These are phyloP conservation scores for Drosophila multiciliata DNA, from an alignment of 2,888 invertebrate genomes.

Conservation along the genomic window DNA sequence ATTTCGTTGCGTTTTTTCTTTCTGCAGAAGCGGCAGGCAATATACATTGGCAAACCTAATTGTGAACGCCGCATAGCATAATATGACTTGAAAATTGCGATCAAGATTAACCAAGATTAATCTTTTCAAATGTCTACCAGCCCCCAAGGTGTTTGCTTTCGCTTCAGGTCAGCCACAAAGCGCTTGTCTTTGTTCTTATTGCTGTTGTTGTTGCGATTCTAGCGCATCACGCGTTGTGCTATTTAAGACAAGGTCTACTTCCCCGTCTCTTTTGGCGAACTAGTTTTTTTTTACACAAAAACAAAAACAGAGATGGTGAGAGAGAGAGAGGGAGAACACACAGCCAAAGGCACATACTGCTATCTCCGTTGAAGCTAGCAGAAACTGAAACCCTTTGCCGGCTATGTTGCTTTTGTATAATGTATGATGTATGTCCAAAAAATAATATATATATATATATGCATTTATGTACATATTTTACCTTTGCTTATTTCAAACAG, in stretches of 20 bases:
- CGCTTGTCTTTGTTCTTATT: slow-evolving; percentile 8
- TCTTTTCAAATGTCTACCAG: background rate
- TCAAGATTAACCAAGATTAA: too few species aligned
- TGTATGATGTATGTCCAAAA: background rate
- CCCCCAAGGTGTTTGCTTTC: slow-evolving; percentile 27
- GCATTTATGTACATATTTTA: slow-evolving; percentile 41
- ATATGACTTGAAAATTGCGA: background rate
- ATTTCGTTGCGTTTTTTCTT: slow-evolving; percentile 25
- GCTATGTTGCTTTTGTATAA: slow-evolving; percentile 32
- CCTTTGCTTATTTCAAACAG: slow-evolving; percentile 33
- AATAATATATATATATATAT: background rate
- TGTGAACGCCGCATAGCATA: too few species aligned
- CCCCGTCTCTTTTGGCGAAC: slow-evolving; percentile 54
- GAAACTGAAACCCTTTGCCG: slow-evolving; percentile 49
- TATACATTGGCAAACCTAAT: background rate
- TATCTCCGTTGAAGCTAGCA: slow-evolving; percentile 41
- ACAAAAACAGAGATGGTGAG: slow-evolving; percentile 3
- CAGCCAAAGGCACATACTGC: slow-evolving; percentile 9
- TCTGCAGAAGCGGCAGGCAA: background rate
- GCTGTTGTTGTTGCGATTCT: slow-evolving; percentile 21
- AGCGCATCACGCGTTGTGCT: slow-evolving; percentile 60
- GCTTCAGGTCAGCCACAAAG: slow-evolving; percentile 12
- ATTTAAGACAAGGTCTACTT: slow-evolving; percentile 62
- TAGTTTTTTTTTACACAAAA: slow-evolving; percentile 32
- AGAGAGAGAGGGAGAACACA: background rate